Evolutionary conservation across 2,888 invertebrate species (phyloP).

Genomic region (Venustoraphidia nigricollis): DNA sequence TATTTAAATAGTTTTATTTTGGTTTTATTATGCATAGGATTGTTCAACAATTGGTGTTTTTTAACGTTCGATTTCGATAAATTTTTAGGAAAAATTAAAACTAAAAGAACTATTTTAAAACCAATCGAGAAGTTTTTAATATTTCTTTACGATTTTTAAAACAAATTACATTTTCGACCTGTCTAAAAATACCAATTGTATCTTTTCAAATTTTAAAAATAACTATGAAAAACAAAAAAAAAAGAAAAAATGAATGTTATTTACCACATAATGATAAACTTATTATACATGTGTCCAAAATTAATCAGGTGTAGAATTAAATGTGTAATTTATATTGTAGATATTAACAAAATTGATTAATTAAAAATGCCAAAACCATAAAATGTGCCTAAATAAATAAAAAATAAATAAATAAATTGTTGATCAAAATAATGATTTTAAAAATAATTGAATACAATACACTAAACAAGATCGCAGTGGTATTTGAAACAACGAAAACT

Average conservation of each 20-base stretch:
- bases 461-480: no score
- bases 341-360: constrained; percentile 5
- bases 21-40: no score
- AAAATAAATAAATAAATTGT: constrained; percentile 8
- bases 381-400: constrained; percentile 9
- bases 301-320: constrained; percentile 9
- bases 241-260: background rate
- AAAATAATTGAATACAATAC: background rate
- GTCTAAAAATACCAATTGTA: background rate
- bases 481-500: no score
- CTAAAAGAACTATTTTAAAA: no score
- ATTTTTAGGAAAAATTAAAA: no score
- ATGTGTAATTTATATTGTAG: constrained; percentile 8
- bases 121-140: no score
- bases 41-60: no score
- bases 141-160: no score
- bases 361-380: background rate
- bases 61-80: no score
- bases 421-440: constrained; percentile 7
- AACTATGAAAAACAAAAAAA: background rate
- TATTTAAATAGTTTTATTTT: no score
- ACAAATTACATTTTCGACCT: no score
- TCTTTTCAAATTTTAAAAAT: background rate
- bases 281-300: constrained; percentile 10
- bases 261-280: background rate